phyloP scores from a whole-genome alignment of 2,888 invertebrate genomes.

The Xestia c-nigrum region DNA sequence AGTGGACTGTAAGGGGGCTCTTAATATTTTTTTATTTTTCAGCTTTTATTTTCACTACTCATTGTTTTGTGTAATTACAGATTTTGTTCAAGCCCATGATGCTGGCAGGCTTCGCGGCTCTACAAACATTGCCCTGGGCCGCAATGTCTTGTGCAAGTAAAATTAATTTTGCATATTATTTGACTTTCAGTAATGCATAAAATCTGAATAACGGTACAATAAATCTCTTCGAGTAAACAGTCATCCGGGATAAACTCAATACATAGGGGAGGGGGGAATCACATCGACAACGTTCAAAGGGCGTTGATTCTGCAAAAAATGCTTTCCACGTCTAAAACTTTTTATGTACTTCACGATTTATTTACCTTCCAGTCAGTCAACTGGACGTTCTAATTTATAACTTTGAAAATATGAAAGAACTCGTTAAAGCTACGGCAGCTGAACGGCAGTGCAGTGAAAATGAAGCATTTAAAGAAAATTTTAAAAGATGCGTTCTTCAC shows the following conservation, averaged over 20 bases:
- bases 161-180: conserved; percentile 38
- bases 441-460: conserved; percentile 72
- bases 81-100: conserved; percentile 75
- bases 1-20: no score
- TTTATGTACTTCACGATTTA: conserved; percentile 49
- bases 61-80: conserved; percentile 62
- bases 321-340: conserved; percentile 6
- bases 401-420: conserved; percentile 78
- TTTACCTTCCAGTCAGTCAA: conserved; percentile 77
- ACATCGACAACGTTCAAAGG: conserved; percentile 60
- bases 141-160: conserved; percentile 76
- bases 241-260: conserved; percentile 12
- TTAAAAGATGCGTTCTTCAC: conserved; percentile 72
- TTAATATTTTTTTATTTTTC: not conserved
- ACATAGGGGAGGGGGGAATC: conserved; percentile 25
- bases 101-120: conserved; percentile 63
- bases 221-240: conserved; percentile 7
- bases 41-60: not conserved
- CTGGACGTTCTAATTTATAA: conserved; percentile 81
- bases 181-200: conserved; percentile 11
- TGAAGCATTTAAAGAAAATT: conserved; percentile 74
- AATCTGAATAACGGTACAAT: conserved; percentile 29
- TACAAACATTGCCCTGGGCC: conserved; percentile 75
- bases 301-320: conserved; percentile 45
- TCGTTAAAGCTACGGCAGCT: conserved; percentile 68